Conservation (phyloP, 2,888 invertebrate species). For the Lymantria monacha region DNA sequence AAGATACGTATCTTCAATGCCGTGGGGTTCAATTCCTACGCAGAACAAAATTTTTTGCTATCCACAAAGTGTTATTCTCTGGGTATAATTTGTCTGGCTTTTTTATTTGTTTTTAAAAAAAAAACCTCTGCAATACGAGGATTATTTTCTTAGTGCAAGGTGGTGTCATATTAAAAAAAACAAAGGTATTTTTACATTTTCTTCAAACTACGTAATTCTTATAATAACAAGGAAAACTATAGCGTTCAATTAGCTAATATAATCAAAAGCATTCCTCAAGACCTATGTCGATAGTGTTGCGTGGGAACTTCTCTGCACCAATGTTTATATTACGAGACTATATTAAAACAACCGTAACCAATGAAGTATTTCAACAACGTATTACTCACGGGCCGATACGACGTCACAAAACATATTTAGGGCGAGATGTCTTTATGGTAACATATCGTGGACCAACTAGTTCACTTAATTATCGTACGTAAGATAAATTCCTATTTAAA, state of each 20-base stretch:
- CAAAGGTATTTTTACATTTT: too few species aligned
- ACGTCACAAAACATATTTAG: constrained; percentile 16
- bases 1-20: too few species aligned
- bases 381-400: constrained; percentile 31
- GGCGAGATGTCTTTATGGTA: constrained; percentile 2
- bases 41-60: too few species aligned
- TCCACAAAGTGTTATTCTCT: too few species aligned
- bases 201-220: too few species aligned
- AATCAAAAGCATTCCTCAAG: constrained; percentile 17
- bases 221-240: too few species aligned
- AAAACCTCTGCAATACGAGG: too few species aligned
- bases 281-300: constrained; percentile 10
- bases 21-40: too few species aligned
- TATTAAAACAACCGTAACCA: constrained; percentile 39
- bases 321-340: constrained; percentile 39
- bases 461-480: background rate
- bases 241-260: background rate
- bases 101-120: too few species aligned
- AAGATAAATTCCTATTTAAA: background rate
- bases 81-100: too few species aligned
- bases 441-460: background rate
- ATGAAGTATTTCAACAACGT: constrained; percentile 41
- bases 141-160: too few species aligned
- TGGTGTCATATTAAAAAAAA: too few species aligned
- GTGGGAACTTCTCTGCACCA: constrained; percentile 33